Conservation (phyloP, 2,113 vertebrate genomes). For the Phodopus roborovskii region DNA sequence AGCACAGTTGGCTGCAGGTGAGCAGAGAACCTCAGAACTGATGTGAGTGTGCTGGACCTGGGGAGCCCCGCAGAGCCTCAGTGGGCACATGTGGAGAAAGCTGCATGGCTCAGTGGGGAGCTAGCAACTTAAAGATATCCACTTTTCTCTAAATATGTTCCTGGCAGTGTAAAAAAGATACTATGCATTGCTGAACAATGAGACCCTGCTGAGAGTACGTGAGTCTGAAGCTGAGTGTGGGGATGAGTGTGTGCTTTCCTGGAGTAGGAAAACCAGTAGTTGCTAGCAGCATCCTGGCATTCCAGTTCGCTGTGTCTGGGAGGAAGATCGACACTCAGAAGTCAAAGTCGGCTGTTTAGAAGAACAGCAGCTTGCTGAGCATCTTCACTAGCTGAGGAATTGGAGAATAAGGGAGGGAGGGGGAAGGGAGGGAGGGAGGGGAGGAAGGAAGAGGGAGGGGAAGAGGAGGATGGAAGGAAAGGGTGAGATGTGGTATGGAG, state of each 20-base stretch:
- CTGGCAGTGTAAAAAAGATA: not conserved
- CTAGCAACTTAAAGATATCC: not conserved
- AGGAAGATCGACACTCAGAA: constrained; percentile 47
- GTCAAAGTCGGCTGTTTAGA: constrained; percentile 56
- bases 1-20: not conserved
- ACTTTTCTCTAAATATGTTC: constrained; percentile 53
- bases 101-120: not conserved
- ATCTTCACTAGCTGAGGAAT: not conserved
- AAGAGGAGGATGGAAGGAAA: not conserved
- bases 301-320: not conserved
- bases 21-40: not conserved
- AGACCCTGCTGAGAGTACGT: constrained; percentile 29
- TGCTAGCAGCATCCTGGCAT: not conserved
- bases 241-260: constrained; percentile 26
- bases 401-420: not conserved
- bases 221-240: not conserved
- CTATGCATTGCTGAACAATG: constrained; percentile 62
- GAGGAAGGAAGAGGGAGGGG: not conserved
- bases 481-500: not conserved
- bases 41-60: not conserved
- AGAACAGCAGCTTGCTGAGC: constrained; percentile 46
- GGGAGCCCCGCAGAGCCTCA: not conserved
- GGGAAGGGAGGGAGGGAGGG: not conserved
- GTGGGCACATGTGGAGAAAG: not conserved
- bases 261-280: constrained; percentile 30